Evolutionary conservation across 2,113 vertebrate genomes (phyloP).

Genomic region (Neodontobutis hainanensis): DNA sequence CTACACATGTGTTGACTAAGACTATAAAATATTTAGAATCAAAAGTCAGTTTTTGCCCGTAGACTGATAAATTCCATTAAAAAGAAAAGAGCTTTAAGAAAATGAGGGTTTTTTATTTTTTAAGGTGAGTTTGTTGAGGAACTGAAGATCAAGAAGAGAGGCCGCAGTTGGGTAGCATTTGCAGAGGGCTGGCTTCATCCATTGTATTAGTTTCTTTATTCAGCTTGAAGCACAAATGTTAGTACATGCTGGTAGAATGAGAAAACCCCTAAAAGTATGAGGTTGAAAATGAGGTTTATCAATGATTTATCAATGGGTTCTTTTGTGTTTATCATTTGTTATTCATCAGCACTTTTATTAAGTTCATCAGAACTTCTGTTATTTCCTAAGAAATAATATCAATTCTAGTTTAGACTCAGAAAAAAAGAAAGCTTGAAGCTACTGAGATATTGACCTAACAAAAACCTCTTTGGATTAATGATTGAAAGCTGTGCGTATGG

Average conservation of each 20-base stretch:
- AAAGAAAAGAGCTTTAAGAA: too few species aligned
- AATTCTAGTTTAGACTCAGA: slow-evolving; percentile 2
- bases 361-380: slow-evolving; percentile 5
- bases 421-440: slow-evolving; percentile 5
- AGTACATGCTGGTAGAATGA: too few species aligned
- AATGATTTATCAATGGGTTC: not conserved
- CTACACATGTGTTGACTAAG: slow-evolving; percentile 26
- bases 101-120: too few species aligned
- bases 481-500: slow-evolving; percentile 26
- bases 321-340: not conserved
- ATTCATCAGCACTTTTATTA: too few species aligned
- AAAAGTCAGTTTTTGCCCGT: not conserved
- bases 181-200: too few species aligned
- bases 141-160: too few species aligned
- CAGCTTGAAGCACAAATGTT: too few species aligned
- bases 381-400: slow-evolving; percentile 11
- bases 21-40: slow-evolving; percentile 14
- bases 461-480: slow-evolving; percentile 52
- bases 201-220: too few species aligned
- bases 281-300: not conserved
- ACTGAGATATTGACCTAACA: slow-evolving; percentile 43
- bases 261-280: too few species aligned
- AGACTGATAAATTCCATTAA: not conserved
- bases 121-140: too few species aligned
- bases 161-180: too few species aligned